A percentile compares a stretch with the other conserved stretches of the same genome.
Evolutionary conservation across 2,888 invertebrate species (phyloP).

Genomic region (Cataglyphis albicans): DNA sequence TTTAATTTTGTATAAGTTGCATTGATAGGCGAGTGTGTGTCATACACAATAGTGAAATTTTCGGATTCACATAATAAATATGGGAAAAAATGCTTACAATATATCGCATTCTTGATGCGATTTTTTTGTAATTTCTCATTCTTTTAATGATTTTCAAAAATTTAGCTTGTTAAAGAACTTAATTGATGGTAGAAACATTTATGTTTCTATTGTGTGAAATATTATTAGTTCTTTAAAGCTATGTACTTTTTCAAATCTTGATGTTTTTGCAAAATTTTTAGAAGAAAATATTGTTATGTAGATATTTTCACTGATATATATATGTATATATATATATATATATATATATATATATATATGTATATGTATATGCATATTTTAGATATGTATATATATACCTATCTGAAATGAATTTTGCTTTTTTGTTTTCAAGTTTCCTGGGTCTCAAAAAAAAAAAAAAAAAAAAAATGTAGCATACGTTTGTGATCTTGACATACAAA

Average conservation of each 20-base stretch:
- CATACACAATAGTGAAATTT: background rate
- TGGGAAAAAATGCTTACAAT: background rate
- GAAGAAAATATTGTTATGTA: background rate
- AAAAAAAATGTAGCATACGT: background rate
- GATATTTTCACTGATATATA: background rate
- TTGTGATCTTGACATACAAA: background rate
- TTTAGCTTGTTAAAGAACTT: conserved; percentile 7
- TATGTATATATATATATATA: background rate
- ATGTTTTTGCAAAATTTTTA: background rate
- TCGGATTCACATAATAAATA: background rate
- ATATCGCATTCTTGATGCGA: background rate
- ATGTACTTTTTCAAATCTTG: conserved; percentile 6
- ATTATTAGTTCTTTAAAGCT: background rate
- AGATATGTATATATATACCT: background rate
- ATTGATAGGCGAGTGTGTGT: background rate
- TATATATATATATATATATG: too few relatives aligned
- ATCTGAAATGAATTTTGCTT: background rate
- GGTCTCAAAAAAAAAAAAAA: background rate
- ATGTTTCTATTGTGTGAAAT: conserved; percentile 3
- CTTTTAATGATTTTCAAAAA: background rate
- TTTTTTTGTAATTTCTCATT: conserved; percentile 8
- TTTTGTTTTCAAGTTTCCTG: background rate
- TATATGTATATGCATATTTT: background rate
- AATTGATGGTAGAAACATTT: background rate
- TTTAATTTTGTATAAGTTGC: conserved; percentile 28